These are phyloP conservation scores for Ammodytes dubius DNA, from an alignment of 2,113 vertebrate genomes.

Conservation along the genomic window DNA sequence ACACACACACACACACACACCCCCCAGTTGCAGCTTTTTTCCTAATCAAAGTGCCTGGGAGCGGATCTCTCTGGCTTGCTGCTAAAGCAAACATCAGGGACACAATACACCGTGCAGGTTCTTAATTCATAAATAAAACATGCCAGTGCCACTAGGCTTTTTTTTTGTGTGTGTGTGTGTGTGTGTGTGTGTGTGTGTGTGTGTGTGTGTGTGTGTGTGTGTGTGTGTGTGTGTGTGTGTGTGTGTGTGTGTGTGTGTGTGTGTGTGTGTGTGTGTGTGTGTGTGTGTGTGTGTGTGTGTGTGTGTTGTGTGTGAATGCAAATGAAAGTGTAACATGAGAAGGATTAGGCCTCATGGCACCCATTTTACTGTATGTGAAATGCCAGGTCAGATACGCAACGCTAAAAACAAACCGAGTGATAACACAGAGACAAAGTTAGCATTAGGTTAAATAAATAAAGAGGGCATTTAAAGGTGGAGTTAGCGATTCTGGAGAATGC, in stretches of 20 bases:
- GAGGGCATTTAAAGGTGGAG: too few relatives aligned
- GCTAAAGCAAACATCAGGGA: constrained; percentile 83
- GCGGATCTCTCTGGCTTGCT: constrained; percentile 82
- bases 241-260: constrained; percentile 3
- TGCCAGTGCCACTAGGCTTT: constrained; percentile 55
- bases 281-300: constrained; percentile 4
- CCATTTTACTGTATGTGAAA: background rate
- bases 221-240: constrained; percentile 28
- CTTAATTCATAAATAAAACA: constrained; percentile 86
- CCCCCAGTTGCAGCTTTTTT: constrained; percentile 83
- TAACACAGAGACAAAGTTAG: background rate
- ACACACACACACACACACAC: too few relatives aligned
- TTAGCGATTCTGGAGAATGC: too few relatives aligned
- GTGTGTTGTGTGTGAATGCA: constrained; percentile 39
- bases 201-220: constrained; percentile 25
- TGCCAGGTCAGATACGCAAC: constrained; percentile 2
- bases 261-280: constrained; percentile 19
- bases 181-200: constrained; percentile 22
- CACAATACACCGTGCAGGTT: constrained; percentile 79
- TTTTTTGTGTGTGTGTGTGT: constrained; percentile 17
- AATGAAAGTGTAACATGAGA: constrained; percentile 64
- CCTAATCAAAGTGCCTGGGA: constrained; percentile 87
- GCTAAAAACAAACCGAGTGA: background rate
- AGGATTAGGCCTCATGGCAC: constrained; percentile 26
- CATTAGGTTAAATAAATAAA: too few relatives aligned